Evolutionary conservation across 53 echinoderm and acorn worm species (phyloP), one percentile per base, ranked within the genome.

Genomic region (Paelopatides confundens): DNA sequence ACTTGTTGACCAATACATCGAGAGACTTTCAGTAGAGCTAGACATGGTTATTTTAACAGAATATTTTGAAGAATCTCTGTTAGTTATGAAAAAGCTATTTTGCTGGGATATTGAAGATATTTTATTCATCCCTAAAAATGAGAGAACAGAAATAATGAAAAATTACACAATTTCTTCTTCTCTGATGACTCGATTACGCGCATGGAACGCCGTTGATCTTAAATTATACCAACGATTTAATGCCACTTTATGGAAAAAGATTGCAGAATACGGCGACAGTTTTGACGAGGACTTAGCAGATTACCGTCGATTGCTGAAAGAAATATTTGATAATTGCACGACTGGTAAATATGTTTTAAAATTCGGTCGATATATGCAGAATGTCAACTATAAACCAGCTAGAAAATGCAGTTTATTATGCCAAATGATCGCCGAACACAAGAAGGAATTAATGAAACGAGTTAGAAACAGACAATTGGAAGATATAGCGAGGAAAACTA

Each of bases 61-160:
- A 36, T 96, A 96, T 46, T 86, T 92, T 36, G 92, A 96, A 10
- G 96, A 96, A 66, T 96, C 96, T 0, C 65, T 96, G 31, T 32
- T 96, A n/a, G 49, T 96, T 1, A 66, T 96, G 35, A 92, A 86
- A 69, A 90, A 77, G 64, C 18, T 69, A 27, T 54, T 96, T 28
- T 92, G 94, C 38, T 96, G 96, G 96, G 71, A 85, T 33, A 62
- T 71, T 33, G 83, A 88, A 28, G 96, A 96, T 50, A 87, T 92
- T 32, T 35, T 96, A 5, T 96, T 90, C 87, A 78, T 96, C 17
- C 52, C 92, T n/a, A 96, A 92, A 77, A 96, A 96, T 64, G 71
- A 84, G 35, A 86, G 96, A 24, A 87, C 90, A n/a, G 81, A 85
- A 31, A 86, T 90, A 15, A 86, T 90, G 11, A 71, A 89, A 40